These are phyloP conservation scores for Candidula unifasciata DNA, from an alignment of 2,888 invertebrate species.

Conservation along the genomic window DNA sequence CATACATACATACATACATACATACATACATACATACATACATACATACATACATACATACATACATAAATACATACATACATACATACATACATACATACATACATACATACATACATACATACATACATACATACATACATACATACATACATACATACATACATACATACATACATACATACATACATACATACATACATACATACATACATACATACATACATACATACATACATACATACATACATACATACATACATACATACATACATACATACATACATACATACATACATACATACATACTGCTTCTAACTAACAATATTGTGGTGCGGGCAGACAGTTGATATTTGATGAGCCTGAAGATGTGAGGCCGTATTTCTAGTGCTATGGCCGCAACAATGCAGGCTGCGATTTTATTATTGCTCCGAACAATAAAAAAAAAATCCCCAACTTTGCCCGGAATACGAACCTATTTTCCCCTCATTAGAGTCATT, in stretches of 20 bases:
- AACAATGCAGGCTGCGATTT: too few species aligned
- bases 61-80: neutral
- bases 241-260: slow-evolving; percentile 31
- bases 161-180: neutral
- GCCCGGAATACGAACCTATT: too few species aligned
- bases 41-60: neutral
- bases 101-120: neutral
- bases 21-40: neutral
- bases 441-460: too few species aligned
- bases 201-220: slow-evolving; percentile 17
- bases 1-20: slow-evolving; percentile 21
- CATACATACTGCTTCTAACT: neutral
- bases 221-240: slow-evolving; percentile 30
- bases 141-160: neutral
- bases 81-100: slow-evolving; percentile 25
- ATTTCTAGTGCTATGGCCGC: too few species aligned
- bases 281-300: slow-evolving; percentile 24
- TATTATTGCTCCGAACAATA: too few species aligned
- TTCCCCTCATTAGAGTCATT: too few species aligned
- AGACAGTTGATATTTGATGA: too few species aligned
- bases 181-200: slow-evolving; percentile 18
- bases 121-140: neutral
- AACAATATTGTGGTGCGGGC: too few species aligned
- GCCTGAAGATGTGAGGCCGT: too few species aligned
- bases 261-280: slow-evolving; percentile 31